Base-by-base conservation (phyloP, 2,113 vertebrate species). In the Balaeniceps rex region DNA sequence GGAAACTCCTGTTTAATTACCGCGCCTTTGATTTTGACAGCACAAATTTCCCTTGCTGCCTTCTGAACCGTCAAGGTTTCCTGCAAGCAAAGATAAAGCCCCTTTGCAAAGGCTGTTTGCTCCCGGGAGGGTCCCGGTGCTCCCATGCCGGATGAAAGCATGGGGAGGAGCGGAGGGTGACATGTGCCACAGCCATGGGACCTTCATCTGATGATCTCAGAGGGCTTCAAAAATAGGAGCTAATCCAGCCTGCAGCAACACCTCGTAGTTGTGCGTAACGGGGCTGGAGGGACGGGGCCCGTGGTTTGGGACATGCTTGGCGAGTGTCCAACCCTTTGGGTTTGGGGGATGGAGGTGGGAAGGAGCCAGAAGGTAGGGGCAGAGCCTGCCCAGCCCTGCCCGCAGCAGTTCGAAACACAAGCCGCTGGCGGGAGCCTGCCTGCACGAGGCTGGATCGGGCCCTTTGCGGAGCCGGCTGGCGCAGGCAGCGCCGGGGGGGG, bases 81-180 rank as follows among this genome's bases (percentile, higher is more conserved):
- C 89, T 96, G 89, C 61, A n/a, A 83, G 72, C 60, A 51, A 81
- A 87, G 93, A 94, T 80, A 91, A 95, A 83, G 33, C 40, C 57
- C 23, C 22, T 77, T 80, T 85, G 64, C 69, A 86, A 88, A 77
- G 69, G 46, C 58, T 69, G 15, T 47, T 85, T 69, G 68, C 60
- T 95, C 72, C 55, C 7, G 2, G 26, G 58, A 72, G n/a, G 26
- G 14, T 68, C 46, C 54, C 1, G 2, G 24, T 1, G 9, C 61
- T 87, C 65, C 47, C 17, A 19, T 0, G 4, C 47, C 1, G 6
- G 64, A 61, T 57, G 24, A 61, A 81, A 84, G 36, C 2, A 2
- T 17, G 34, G 55, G 28, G 55, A 78, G 44, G 49, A 93, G 36
- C 9, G 2, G 80, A 72, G 58, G 47, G 55, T 33, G 40, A 57